Evolutionary conservation across 2,113 vertebrate genomes (phyloP).

Genomic region (Silurus asotus): DNA sequence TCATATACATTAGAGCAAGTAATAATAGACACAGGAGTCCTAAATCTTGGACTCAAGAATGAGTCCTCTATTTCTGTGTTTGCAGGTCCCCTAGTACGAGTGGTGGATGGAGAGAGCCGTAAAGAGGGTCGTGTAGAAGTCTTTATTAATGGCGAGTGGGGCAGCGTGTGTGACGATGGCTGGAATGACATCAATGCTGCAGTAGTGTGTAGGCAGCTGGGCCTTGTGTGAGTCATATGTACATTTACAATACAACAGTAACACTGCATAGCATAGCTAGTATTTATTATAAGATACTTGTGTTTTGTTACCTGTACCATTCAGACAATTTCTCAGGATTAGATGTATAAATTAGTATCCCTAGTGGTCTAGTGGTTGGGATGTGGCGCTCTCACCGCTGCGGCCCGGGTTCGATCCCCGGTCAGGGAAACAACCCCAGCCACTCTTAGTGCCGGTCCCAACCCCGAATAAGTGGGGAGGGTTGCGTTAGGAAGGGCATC

Average conservation of each 20-base stretch:
- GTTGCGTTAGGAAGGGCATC: too few relatives aligned
- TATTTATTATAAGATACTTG: not conserved
- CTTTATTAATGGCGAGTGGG: conserved; percentile 68
- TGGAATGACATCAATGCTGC: conserved; percentile 70
- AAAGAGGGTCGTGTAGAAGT: conserved; percentile 76
- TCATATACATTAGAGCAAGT: not conserved
- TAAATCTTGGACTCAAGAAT: not conserved
- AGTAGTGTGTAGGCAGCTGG: conserved; percentile 75
- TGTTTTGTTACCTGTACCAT: not conserved
- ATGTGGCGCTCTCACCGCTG: too few relatives aligned
- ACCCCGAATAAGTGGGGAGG: too few relatives aligned
- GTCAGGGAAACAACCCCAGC: too few relatives aligned
- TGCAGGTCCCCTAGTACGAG: conserved; percentile 65
- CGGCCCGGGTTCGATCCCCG: too few relatives aligned
- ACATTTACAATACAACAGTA: not conserved
- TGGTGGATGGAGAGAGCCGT: conserved; percentile 71
- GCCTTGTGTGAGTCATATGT: conserved; percentile 64
- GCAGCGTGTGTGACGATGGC: conserved; percentile 75
- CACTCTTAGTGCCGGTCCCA: too few relatives aligned
- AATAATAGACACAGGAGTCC: not conserved
- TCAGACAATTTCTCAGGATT: not conserved
- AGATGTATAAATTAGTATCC: not conserved
- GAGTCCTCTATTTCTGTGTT: not conserved
- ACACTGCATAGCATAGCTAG: not conserved
- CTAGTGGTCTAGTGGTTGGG: too few relatives aligned